A percentile compares a stretch with the other conserved stretches of the same genome.
Conservation (phyloP, 2,113 vertebrate species). For the Oryzias celebensis region DNA sequence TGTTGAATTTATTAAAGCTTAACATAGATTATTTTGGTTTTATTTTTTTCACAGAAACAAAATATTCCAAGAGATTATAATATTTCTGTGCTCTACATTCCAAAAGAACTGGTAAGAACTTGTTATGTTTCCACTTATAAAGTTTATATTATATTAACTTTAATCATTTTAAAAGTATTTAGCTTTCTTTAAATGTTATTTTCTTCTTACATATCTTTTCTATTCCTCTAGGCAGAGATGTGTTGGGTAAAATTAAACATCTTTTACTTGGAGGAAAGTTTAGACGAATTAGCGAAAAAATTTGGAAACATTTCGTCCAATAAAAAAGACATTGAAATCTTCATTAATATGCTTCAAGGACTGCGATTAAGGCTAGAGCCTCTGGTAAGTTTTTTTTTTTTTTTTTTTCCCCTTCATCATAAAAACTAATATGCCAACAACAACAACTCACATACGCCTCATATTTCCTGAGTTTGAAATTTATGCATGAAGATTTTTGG, state of each 20-base stretch:
- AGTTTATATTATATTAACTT: no score
- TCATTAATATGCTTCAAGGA: conserved; percentile 75
- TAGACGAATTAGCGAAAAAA: conserved; percentile 72
- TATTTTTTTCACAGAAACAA: conserved; percentile 68
- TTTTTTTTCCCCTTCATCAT: background rate
- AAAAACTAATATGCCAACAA: no score
- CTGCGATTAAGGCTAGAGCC: conserved; percentile 63
- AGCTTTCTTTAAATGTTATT: background rate
- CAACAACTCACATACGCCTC: no score
- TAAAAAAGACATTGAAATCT: conserved; percentile 75
- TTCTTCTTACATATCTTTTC: background rate
- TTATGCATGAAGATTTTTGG: background rate
- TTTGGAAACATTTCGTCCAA: conserved; percentile 83
- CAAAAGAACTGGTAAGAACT: conserved; percentile 76
- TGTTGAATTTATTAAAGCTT: no score
- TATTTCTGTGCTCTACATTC: conserved; percentile 76
- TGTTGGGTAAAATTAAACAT: conserved; percentile 81
- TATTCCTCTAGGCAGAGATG: conserved; percentile 68
- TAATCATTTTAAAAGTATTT: no score
- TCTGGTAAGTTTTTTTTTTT: conserved; percentile 61
- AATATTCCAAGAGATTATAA: conserved; percentile 84
- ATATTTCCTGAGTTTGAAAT: background rate
- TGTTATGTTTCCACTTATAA: background rate
- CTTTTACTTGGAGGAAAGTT: conserved; percentile 77
- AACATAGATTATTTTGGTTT: background rate